Base-by-base conservation (phyloP, 2,888 invertebrate genomes). In the Heteromurus nitidus region DNA sequence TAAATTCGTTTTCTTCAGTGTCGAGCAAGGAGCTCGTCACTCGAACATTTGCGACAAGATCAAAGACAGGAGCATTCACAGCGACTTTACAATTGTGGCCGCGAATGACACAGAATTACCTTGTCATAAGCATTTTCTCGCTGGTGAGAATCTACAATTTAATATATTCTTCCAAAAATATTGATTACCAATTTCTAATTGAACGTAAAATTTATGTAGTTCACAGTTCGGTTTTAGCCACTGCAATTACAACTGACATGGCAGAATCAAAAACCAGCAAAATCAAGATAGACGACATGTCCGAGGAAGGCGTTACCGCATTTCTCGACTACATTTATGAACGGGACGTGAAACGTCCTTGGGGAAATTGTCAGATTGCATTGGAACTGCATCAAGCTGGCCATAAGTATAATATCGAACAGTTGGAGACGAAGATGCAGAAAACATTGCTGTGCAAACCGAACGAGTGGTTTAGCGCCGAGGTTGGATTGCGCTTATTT, bases 231-330 rank as follows among this genome's bases (percentile, higher is more conserved):
- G 47, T 47, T 13, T 47, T 47, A 3, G 11, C 7, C 3, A 16
- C 47, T n/a, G n/a, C n/a, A n/a, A n/a, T 47, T n/a, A 3, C 3
- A n/a, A 47, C 16, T n/a, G n/a, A 16, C 47, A n/a, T 47, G 11
- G 3, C 11, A 16, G 47, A 47, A 47, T 47, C 47, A 3, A 47
- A 47, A 47, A 47, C 11, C n/a, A 11, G 47, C 47, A 47, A 16
- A 47, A 47, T 47, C n/a, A n/a, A 47, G n/a, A 47, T 47, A n/a
- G 47, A n/a, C 16, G 47, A 47, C 47, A 47, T 47, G 47, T n/a
- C 47, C n/a, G 47, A 47, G n/a, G 47, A 47, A 3, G 47, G 47
- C 7, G n/a, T 47, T 3, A 47, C 11, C 16, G 47, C 47, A n/a
- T 16, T 47, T 16, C 47, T 47, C n/a, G 3, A 5, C 3, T 47